Evolutionary conservation across 2,797 vertebrate species (phyloP).

Genomic region (Vespertilio murinus): DNA sequence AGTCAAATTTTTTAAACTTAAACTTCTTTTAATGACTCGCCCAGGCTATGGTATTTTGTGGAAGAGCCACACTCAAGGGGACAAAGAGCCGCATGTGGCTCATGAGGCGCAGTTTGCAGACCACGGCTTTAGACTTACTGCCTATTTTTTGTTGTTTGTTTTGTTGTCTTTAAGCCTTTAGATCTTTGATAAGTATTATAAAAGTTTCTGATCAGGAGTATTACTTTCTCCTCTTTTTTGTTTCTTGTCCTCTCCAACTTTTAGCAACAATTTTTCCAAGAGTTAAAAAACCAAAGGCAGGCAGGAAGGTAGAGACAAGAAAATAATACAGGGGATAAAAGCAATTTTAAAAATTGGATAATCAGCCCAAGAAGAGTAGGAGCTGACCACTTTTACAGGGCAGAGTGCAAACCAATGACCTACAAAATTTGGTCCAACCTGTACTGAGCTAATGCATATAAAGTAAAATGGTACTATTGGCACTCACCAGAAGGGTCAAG

Average conservation of each 20-base stretch:
- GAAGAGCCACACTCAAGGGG: no score
- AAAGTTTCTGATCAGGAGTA: background rate
- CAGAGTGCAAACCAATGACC: constrained; percentile 35
- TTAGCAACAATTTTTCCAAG: background rate
- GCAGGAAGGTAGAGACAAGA: background rate
- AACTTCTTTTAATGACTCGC: no score
- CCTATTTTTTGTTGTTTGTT: background rate
- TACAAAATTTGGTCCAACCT: constrained; percentile 34
- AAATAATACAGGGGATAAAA: constrained; percentile 7
- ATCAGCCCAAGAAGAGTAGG: background rate
- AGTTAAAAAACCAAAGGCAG: background rate
- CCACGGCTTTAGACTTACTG: background rate
- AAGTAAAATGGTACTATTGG: background rate
- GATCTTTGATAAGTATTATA: background rate
- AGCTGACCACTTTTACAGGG: background rate
- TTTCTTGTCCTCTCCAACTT: background rate
- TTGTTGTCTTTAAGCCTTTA: background rate
- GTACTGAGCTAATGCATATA: background rate
- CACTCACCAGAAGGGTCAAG: background rate
- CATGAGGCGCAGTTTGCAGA: no score
- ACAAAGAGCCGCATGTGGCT: no score
- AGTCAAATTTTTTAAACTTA: no score
- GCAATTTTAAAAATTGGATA: constrained; percentile 35
- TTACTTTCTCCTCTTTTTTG: background rate
- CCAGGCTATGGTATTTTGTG: no score